These are phyloP conservation scores for Opisthograptis luteolata DNA, from an alignment of 2,888 invertebrate genomes.

Conservation along the genomic window DNA sequence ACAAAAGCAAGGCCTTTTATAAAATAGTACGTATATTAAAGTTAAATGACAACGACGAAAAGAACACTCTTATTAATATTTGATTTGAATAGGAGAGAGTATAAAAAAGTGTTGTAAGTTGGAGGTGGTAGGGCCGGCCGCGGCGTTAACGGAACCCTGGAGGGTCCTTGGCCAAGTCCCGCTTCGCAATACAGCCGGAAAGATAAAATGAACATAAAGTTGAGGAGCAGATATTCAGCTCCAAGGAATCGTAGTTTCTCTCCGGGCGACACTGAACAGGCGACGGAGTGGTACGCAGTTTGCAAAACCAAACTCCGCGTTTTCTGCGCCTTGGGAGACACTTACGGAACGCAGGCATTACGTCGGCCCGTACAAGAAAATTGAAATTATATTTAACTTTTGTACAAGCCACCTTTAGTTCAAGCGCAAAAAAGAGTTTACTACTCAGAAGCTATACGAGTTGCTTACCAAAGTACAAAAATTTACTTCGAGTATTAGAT, in stretches of 20 bases:
- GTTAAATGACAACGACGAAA: slow-evolving; percentile 50
- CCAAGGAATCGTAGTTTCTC: slow-evolving; percentile 80
- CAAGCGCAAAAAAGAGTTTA: too few relatives aligned
- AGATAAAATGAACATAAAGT: slow-evolving; percentile 84
- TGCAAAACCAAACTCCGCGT: slow-evolving; percentile 49
- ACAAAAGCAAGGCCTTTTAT: slow-evolving; percentile 28
- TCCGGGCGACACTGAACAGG: slow-evolving; percentile 76
- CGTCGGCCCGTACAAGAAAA: slow-evolving; percentile 10
- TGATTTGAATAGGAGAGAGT: slow-evolving; percentile 77
- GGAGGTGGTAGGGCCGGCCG: slow-evolving; percentile 68
- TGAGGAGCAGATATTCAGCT: slow-evolving; percentile 80
- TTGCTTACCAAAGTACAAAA: too few relatives aligned
- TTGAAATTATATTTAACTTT: slow-evolving; percentile 26
- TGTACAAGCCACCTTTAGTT: too few relatives aligned
- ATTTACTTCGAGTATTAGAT: too few relatives aligned
- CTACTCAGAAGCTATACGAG: too few relatives aligned
- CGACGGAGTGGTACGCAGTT: slow-evolving; percentile 66
- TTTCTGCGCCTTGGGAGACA: slow-evolving; percentile 18
- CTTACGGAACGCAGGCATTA: slow-evolving; percentile 12
- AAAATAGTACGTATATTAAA: slow-evolving; percentile 55
- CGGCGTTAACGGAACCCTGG: slow-evolving; percentile 79
- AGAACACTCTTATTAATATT: slow-evolving; percentile 70
- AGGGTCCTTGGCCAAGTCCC: slow-evolving; percentile 78
- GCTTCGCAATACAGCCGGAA: slow-evolving; percentile 80
- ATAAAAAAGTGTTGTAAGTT: slow-evolving; percentile 70